Evolutionary conservation across 92 coral and sea anemone species (phyloP), one percentile per base, ranked within the genome.

Genomic region (Zoanthus gigantus): DNA sequence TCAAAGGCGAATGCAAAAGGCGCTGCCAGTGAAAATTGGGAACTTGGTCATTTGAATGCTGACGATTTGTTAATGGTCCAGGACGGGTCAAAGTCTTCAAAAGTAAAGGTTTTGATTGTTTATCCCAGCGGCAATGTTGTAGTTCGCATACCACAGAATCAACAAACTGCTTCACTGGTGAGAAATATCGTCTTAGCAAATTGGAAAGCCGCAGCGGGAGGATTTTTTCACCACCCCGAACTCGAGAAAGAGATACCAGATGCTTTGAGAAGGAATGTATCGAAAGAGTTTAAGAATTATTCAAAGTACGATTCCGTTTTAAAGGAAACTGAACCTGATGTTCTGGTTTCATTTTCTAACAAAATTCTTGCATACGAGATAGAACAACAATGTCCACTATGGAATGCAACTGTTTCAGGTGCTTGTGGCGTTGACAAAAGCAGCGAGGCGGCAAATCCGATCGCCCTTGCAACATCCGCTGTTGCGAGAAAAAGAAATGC

Each of bases 401-500:
- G 79, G 88, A 32, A 60, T 61, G 78, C 90, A 7, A n/a, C 13
- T 37, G 23, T 87, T 58, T 34, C 18, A 63, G 90, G 88, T 32
- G 90, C 90, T 14, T 72, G 18, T 71, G 88, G 88, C 71, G 87
- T 32, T 31, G 78, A 74, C 0, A 72, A 76, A 11, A 47, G 17
- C 18, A 16, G 58, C 9, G n/a, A 57, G 15, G 63, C 48, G 10
- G 52, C 69, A 9, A 87, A 87, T 53, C 53, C 71, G 7, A 28
- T 88, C 11, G 74, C 79, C 34, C 82, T 82, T 11, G 71, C 80
- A 50, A 88, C 88, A 4, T 78, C 91, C 44, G 63, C 83, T 30
- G 52, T 71, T 71, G 88, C 89, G 7, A 69, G 91, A 12, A 29
- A 71, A 47, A 67, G 89, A 50, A 83, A 88, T 37, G 53, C 71